phyloP scores from a whole-genome alignment of 2,113 vertebrate genomes.

The Toxostoma redivivum region DNA sequence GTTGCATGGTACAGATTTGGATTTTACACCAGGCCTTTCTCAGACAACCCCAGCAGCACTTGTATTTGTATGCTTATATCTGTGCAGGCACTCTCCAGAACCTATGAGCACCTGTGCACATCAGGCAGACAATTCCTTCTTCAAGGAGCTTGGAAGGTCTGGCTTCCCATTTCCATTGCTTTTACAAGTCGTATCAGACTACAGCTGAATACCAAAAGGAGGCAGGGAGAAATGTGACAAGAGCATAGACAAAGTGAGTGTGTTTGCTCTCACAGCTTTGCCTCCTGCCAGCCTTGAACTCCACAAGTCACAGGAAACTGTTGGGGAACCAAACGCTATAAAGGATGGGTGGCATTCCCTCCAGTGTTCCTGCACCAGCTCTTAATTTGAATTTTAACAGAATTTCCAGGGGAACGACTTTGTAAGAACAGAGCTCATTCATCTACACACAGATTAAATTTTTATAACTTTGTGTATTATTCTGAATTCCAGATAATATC shows the following conservation, averaged over 20 bases:
- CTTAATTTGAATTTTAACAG: background rate
- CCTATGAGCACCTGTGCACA: accelerated
- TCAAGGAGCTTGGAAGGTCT: background rate
- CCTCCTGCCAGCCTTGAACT: background rate
- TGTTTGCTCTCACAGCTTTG: background rate
- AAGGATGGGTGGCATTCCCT: background rate
- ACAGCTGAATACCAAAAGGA: background rate
- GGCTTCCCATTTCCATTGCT: background rate
- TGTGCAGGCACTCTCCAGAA: background rate
- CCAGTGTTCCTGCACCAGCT: background rate
- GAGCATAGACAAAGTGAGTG: background rate
- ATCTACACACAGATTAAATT: background rate
- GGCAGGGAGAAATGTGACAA: background rate
- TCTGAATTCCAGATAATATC: background rate
- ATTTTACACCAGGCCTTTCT: background rate
- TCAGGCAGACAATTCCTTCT: background rate
- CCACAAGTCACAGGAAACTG: background rate
- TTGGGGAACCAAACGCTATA: background rate
- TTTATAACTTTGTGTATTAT: background rate
- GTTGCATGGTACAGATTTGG: background rate
- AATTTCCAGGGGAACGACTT: background rate
- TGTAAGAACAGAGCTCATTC: background rate
- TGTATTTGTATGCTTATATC: accelerated
- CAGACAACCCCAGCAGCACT: accelerated
- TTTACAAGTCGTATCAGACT: background rate